Evolutionary conservation across 2,113 vertebrate species (phyloP).

Genomic region (Pao palembangensis): DNA sequence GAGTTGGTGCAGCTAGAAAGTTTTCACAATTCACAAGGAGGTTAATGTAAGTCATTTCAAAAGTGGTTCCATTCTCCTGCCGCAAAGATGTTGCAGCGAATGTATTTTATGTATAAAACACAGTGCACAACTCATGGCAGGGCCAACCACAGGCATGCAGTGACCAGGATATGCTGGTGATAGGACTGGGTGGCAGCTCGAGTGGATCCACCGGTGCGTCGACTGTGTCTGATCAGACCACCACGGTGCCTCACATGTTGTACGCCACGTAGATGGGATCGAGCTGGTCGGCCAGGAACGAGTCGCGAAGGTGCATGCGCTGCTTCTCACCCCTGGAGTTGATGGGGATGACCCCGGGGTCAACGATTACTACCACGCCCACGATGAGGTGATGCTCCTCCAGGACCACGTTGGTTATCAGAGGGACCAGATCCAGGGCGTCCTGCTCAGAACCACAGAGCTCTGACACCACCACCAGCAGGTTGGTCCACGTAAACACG

Average conservation of each 20-base stretch:
- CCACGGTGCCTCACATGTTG: constrained; percentile 84
- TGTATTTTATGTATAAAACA: constrained; percentile 48
- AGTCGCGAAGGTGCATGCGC: constrained; percentile 96
- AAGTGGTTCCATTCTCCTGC: constrained; percentile 23
- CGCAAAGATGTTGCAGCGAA: constrained; percentile 25
- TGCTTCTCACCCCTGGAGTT: constrained; percentile 98
- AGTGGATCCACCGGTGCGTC: background rate
- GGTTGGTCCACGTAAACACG: constrained; percentile 98
- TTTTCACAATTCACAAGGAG: too few relatives aligned
- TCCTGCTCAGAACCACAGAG: constrained; percentile 96
- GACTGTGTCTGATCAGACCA: background rate
- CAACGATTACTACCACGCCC: constrained; percentile 95
- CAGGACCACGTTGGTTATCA: constrained; percentile 95
- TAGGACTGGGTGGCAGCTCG: constrained; percentile 15
- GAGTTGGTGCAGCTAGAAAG: too few relatives aligned
- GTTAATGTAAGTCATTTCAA: constrained; percentile 8
- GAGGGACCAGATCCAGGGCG: constrained; percentile 92
- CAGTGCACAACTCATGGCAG: constrained; percentile 58
- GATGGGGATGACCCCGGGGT: constrained; percentile 95
- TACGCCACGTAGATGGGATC: constrained; percentile 98
- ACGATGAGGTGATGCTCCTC: constrained; percentile 97
- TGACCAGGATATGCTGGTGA: constrained; percentile 59
- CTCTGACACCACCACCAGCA: constrained; percentile 96
- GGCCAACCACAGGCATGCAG: constrained; percentile 58
- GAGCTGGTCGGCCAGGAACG: constrained; percentile 93